These are phyloP conservation scores for Sycophila texana DNA, from an alignment of 2,888 invertebrate species.

Conservation along the genomic window DNA sequence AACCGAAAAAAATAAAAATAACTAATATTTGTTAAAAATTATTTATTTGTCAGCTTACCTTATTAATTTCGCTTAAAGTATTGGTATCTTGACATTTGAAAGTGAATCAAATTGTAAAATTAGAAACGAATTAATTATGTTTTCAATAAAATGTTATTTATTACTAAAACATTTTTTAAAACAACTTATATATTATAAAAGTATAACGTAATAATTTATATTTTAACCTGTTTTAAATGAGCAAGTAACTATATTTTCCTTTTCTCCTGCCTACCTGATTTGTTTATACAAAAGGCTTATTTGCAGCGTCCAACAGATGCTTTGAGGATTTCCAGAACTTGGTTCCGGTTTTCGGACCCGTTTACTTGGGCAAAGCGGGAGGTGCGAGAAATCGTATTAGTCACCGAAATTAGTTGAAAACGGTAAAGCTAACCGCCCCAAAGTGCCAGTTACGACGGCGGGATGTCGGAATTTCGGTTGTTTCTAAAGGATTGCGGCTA, in stretches of 20 bases:
- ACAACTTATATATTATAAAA: too few relatives aligned
- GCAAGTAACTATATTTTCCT: too few relatives aligned
- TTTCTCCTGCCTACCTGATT: background rate
- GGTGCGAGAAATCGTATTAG: constrained; percentile 57
- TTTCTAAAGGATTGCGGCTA: constrained; percentile 62
- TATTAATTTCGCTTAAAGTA: too few relatives aligned
- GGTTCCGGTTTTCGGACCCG: background rate
- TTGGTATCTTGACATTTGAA: too few relatives aligned
- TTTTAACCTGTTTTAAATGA: background rate
- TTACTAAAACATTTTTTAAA: too few relatives aligned
- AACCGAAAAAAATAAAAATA: too few relatives aligned
- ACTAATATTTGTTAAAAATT: too few relatives aligned
- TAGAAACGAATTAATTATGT: too few relatives aligned
- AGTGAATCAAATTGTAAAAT: too few relatives aligned
- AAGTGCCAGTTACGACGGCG: constrained; percentile 43
- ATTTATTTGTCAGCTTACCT: too few relatives aligned
- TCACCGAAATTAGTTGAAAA: constrained; percentile 61
- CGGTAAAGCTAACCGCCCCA: constrained; percentile 52
- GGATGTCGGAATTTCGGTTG: constrained; percentile 56
- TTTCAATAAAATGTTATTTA: too few relatives aligned
- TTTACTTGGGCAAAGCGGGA: background rate
- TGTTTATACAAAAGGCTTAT: constrained; percentile 29
- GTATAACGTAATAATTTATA: constrained; percentile 10
- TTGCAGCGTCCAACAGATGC: constrained; percentile 16
- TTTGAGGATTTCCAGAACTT: constrained; percentile 1